Evolutionary conservation across 2,888 invertebrate species (phyloP).

Genomic region (Dusona sp.): DNA sequence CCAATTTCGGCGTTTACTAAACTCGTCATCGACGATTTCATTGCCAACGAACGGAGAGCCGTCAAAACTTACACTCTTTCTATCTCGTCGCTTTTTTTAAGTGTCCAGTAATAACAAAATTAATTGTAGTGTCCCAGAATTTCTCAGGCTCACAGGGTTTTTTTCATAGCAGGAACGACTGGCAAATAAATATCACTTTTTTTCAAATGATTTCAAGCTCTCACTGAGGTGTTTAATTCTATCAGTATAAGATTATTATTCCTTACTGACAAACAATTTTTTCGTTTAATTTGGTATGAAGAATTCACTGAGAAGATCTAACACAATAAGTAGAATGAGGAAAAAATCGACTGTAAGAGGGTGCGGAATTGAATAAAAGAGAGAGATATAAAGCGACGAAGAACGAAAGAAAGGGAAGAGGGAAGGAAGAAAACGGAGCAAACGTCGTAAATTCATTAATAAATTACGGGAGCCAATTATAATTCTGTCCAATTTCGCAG

Average conservation of each 20-base stretch:
- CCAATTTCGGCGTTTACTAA: not conserved
- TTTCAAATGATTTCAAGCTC: not conserved
- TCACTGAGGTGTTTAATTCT: too few relatives aligned
- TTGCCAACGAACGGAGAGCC: conserved; percentile 4
- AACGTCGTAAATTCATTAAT: conserved; percentile 78
- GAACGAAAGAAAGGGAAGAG: conserved; percentile 28
- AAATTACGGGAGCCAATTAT: conserved; percentile 79
- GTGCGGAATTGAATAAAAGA: conserved; percentile 20
- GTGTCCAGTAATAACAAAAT: conserved; percentile 9
- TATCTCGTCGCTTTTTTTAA: not conserved
- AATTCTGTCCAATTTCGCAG: conserved; percentile 77
- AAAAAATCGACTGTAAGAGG: not conserved
- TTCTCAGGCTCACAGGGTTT: conserved; percentile 14
- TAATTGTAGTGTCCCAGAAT: not conserved
- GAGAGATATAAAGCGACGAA: conserved; percentile 18
- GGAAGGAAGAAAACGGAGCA: conserved; percentile 61
- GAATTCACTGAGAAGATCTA: not conserved
- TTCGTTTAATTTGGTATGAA: not conserved
- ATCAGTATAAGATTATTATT: not conserved
- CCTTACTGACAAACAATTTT: too few relatives aligned
- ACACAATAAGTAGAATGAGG: not conserved
- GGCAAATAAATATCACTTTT: not conserved
- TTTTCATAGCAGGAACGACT: not conserved
- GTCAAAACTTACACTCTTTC: conserved; percentile 21
- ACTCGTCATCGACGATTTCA: too few relatives aligned